phyloP scores from a whole-genome alignment of 30 jellyfish, hydroid and myxozoan genomes.

The Chironex yamaguchii region DNA sequence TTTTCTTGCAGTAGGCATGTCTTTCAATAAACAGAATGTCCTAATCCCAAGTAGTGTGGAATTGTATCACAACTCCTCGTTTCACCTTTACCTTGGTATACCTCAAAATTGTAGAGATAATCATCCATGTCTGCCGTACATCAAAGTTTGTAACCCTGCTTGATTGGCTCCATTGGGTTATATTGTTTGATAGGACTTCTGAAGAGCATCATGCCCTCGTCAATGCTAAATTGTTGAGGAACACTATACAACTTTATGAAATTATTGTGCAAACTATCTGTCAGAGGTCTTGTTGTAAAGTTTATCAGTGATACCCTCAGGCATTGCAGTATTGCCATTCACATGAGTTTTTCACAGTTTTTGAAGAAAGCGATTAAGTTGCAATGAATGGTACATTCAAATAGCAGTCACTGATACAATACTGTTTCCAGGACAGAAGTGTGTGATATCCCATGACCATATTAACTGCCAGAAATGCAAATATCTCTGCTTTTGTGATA shows the following conservation, averaged over 20 bases:
- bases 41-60: slow-evolving; percentile 36
- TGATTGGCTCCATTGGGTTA: slow-evolving; percentile 84
- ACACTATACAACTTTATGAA: slow-evolving; percentile 63
- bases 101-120: slow-evolving; percentile 68
- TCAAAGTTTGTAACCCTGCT: slow-evolving; percentile 86
- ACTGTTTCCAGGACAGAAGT: slow-evolving; percentile 56
- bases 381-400: slow-evolving; percentile 66
- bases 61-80: neutral
- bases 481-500: slow-evolving; percentile 21
- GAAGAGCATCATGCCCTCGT: slow-evolving; percentile 80
- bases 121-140: slow-evolving; percentile 86
- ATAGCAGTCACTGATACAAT: slow-evolving; percentile 74
- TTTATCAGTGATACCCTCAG: slow-evolving; percentile 69
- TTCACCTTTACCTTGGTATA: slow-evolving; percentile 77
- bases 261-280: slow-evolving; percentile 58
- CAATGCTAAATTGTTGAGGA: slow-evolving; percentile 70
- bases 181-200: slow-evolving; percentile 80
- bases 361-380: slow-evolving; percentile 45
- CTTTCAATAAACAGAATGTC: slow-evolving; percentile 43
- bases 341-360: slow-evolving; percentile 57
- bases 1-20: slow-evolving; percentile 56
- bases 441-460: slow-evolving; percentile 79
- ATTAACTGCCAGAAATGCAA: slow-evolving; percentile 68
- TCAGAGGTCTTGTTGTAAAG: slow-evolving; percentile 70
- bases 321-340: slow-evolving; percentile 71